These are phyloP conservation scores for Brenthis hecate DNA, from an alignment of 2,888 invertebrate genomes.

Conservation along the genomic window DNA sequence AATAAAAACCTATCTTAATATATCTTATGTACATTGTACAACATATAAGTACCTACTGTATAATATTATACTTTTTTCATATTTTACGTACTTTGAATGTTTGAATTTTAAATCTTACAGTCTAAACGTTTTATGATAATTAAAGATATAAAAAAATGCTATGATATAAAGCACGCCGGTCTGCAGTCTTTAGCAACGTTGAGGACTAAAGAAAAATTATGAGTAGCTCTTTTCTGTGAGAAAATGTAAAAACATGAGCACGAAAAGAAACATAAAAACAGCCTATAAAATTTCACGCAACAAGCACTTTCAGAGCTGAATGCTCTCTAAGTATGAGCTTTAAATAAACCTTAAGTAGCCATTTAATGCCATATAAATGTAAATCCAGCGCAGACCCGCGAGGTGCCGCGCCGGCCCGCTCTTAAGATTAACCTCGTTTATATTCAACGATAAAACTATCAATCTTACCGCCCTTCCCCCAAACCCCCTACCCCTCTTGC, in stretches of 20 bases:
- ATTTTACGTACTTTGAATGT: no score
- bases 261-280: neutral
- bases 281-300: neutral
- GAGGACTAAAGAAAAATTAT: neutral
- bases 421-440: constrained; percentile 7
- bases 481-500: neutral
- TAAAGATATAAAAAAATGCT: no score
- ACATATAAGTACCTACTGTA: no score
- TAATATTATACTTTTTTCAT: no score
- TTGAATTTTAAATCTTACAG: no score
- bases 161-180: no score
- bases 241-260: constrained; percentile 1
- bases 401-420: neutral
- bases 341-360: constrained; percentile 12
- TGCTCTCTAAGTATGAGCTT: constrained; percentile 3
- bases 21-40: no score
- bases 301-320: neutral
- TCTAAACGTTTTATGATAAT: no score
- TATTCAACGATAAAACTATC: constrained; percentile 10
- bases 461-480: constrained; percentile 1
- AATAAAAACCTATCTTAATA: no score
- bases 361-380: constrained; percentile 13
- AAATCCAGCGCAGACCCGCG: neutral
- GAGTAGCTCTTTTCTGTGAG: neutral
- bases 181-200: no score